Conservation (phyloP, 2,113 vertebrate genomes). For the Stomatorhinus ivindoensis region DNA sequence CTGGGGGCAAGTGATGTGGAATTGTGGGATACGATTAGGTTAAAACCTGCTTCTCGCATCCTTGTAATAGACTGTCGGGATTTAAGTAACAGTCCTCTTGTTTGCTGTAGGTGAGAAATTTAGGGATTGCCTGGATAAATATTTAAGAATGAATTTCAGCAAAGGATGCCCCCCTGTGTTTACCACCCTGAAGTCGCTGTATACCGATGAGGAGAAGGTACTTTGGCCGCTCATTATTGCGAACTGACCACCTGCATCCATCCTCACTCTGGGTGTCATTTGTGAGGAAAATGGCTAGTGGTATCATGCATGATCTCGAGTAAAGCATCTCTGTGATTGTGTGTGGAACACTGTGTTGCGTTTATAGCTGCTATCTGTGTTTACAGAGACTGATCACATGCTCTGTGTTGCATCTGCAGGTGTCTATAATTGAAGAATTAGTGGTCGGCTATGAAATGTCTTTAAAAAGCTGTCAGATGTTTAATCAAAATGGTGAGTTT, state of each 20-base stretch:
- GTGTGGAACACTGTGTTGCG: not conserved
- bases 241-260: not conserved
- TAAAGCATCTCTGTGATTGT: not conserved
- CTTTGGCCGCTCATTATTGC: not conserved
- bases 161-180: constrained; percentile 96
- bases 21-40: not conserved
- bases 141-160: constrained; percentile 96
- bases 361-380: not conserved
- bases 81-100: not conserved
- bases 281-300: not conserved
- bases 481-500: constrained; percentile 85
- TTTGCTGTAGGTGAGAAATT: constrained; percentile 80
- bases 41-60: not conserved
- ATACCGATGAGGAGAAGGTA: constrained; percentile 93
- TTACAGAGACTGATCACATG: not conserved
- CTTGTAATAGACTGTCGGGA: not conserved
- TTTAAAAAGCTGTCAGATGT: constrained; percentile 84
- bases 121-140: constrained; percentile 88
- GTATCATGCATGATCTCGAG: not conserved
- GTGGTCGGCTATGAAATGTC: constrained; percentile 89
- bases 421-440: constrained; percentile 87
- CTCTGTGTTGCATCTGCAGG: constrained; percentile 61
- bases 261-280: not conserved
- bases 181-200: constrained; percentile 89
- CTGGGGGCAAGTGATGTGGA: not conserved